phyloP scores from a whole-genome alignment of 2,797 vertebrate species.

The Parambassis ranga region DNA sequence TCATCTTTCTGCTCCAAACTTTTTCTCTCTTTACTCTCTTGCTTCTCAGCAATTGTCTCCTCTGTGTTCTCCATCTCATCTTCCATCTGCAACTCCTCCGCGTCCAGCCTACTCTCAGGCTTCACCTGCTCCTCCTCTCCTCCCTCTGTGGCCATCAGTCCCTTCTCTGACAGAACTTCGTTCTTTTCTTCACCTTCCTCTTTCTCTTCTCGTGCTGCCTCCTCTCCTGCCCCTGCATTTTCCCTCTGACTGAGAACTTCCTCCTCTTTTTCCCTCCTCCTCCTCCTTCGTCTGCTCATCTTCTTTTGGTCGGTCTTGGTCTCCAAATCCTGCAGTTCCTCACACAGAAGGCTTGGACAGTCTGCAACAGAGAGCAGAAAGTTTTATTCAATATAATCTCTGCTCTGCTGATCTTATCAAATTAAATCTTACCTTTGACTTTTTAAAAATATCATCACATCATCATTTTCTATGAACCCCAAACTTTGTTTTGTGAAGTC shows the following conservation, averaged over 20 bases:
- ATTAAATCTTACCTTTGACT: too few species aligned
- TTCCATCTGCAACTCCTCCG: slow-evolving; percentile 43
- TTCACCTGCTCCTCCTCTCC: slow-evolving; percentile 56
- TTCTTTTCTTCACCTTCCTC: slow-evolving; percentile 27
- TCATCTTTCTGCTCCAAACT: slow-evolving; percentile 36
- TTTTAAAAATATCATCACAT: too few species aligned
- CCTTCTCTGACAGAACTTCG: slow-evolving; percentile 36
- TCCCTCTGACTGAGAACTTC: slow-evolving; percentile 30
- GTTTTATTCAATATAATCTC: neutral
- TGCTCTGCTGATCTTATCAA: too few species aligned
- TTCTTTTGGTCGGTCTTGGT: slow-evolving; percentile 38
- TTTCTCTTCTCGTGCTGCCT: slow-evolving; percentile 8
- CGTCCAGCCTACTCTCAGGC: slow-evolving; percentile 32
- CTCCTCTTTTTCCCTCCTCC: slow-evolving; percentile 17
- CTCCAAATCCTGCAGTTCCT: slow-evolving; percentile 68
- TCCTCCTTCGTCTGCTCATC: slow-evolving; percentile 4
- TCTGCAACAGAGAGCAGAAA: slow-evolving; percentile 62
- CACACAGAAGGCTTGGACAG: slow-evolving; percentile 76
- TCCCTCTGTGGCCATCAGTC: slow-evolving; percentile 46
- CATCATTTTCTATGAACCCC: too few species aligned
- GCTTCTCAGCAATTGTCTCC: slow-evolving; percentile 16
- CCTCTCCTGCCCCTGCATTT: slow-evolving; percentile 22
- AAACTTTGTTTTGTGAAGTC: too few species aligned
- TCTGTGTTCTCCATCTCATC: slow-evolving; percentile 8
- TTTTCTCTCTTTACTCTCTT: slow-evolving; percentile 19